Conservation (phyloP, 35 echinoderm and acorn worm genomes). For the Nesometra sesokonis region DNA sequence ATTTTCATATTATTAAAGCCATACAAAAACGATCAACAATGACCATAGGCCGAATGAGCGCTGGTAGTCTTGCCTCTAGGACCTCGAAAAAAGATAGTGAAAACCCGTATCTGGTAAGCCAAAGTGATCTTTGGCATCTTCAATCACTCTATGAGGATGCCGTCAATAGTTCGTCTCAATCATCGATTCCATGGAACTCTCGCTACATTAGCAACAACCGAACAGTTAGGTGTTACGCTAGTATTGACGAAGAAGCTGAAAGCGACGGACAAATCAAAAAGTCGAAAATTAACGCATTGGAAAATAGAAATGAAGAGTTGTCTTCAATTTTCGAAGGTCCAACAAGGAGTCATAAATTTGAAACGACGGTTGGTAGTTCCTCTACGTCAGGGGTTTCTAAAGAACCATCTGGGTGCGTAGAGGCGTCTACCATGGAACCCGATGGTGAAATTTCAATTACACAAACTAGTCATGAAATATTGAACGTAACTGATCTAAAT, state of each 20-base stretch:
- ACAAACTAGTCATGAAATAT: background rate
- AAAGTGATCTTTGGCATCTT: background rate
- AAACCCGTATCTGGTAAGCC: background rate
- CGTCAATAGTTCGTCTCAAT: background rate
- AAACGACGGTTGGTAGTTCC: background rate
- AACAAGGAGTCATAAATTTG: background rate
- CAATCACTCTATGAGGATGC: background rate
- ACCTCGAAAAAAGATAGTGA: background rate
- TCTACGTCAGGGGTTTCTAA: background rate
- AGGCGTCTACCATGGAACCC: background rate
- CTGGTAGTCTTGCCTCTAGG: background rate
- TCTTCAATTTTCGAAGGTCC: no score
- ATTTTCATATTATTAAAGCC: conserved; percentile 76
- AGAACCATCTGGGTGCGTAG: background rate
- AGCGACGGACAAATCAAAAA: background rate
- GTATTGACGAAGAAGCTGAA: conserved; percentile 2
- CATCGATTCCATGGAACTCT: background rate
- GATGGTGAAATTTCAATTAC: background rate
- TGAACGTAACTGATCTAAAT: background rate
- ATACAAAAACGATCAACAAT: conserved; percentile 71
- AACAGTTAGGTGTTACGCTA: conserved; percentile 2
- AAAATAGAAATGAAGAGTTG: background rate
- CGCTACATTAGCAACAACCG: background rate
- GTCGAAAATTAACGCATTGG: background rate
- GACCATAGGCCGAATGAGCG: conserved; percentile 57